Percentiles rank a stretch among this genome's conserved stretches.
Evolutionary conservation across 2,113 vertebrate species (phyloP).

Genomic region (Psilopogon haemacephalus): DNA sequence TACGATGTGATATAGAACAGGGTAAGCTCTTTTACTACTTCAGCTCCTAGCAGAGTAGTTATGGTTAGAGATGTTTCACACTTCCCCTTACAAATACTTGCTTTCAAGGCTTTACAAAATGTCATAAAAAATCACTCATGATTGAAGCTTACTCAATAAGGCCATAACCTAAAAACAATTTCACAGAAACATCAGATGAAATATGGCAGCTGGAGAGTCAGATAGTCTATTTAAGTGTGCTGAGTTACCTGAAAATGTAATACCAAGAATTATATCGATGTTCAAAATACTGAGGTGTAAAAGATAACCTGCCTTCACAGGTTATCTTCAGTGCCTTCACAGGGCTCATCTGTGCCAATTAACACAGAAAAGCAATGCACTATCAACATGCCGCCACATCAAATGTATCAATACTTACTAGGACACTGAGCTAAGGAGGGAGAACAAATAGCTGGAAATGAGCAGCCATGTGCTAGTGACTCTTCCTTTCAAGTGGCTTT

Average conservation of each 20-base stretch:
- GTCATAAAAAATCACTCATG: not conserved
- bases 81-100: slow-evolving; percentile 2
- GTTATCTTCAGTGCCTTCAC: not conserved
- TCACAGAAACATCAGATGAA: not conserved
- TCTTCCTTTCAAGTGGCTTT: not conserved
- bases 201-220: not conserved
- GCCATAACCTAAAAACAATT: slow-evolving; percentile 18
- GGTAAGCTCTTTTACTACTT: not conserved
- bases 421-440: not conserved
- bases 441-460: not conserved
- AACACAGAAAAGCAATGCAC: not conserved
- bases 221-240: not conserved
- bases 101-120: slow-evolving; percentile 4
- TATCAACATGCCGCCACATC: not conserved
- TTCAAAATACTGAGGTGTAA: not conserved
- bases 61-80: slow-evolving; percentile 8
- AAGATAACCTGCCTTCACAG: not conserved
- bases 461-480: not conserved
- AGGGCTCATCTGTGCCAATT: not conserved
- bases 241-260: not conserved
- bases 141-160: slow-evolving; percentile 36
- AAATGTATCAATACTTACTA: not conserved
- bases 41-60: slow-evolving; percentile 11
- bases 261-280: not conserved
- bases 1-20: slow-evolving; percentile 6